Conservation (phyloP, 53 echinoderm and acorn worm genomes). For the Apostichopus leukothele region DNA sequence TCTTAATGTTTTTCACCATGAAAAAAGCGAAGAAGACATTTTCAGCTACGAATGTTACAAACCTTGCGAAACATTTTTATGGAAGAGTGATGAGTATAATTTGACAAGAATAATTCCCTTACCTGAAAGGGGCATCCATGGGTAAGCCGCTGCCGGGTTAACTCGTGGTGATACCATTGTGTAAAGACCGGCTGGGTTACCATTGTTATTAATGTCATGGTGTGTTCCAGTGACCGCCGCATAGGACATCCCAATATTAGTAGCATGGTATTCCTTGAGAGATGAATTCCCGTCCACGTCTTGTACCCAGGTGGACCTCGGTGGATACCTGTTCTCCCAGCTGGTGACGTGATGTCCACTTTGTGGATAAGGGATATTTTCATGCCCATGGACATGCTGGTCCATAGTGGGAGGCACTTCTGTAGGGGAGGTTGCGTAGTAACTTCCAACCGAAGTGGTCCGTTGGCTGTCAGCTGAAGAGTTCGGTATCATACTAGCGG, state of each 20-base stretch:
- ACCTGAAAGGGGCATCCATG: constrained; percentile 68
- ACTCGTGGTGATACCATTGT: constrained; percentile 40
- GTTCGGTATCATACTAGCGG: constrained; percentile 26
- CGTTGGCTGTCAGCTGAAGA: constrained; percentile 35
- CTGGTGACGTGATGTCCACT: constrained; percentile 9
- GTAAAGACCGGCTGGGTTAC: constrained; percentile 29
- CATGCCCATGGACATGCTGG: neutral
- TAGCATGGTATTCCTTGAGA: constrained; percentile 1
- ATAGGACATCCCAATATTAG: constrained; percentile 29
- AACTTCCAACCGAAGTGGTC: constrained; percentile 41
- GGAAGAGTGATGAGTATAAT: too few species aligned
- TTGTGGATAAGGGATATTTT: neutral
- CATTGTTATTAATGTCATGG: constrained; percentile 44
- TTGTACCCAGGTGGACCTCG: constrained; percentile 42
- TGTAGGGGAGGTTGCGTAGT: constrained; percentile 35
- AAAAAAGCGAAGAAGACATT: too few species aligned
- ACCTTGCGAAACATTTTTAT: too few species aligned
- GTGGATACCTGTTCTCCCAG: constrained; percentile 43
- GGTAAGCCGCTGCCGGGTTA: constrained; percentile 58
- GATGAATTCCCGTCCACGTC: constrained; percentile 18
- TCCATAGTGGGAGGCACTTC: constrained; percentile 19
- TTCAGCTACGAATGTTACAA: too few species aligned
- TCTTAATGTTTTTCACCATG: too few species aligned
- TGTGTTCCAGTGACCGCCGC: neutral
- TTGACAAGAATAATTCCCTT: constrained; percentile 8